These are phyloP conservation scores for Echeneis naucrates DNA, from an alignment of 2,797 vertebrate genomes.

Conservation along the genomic window DNA sequence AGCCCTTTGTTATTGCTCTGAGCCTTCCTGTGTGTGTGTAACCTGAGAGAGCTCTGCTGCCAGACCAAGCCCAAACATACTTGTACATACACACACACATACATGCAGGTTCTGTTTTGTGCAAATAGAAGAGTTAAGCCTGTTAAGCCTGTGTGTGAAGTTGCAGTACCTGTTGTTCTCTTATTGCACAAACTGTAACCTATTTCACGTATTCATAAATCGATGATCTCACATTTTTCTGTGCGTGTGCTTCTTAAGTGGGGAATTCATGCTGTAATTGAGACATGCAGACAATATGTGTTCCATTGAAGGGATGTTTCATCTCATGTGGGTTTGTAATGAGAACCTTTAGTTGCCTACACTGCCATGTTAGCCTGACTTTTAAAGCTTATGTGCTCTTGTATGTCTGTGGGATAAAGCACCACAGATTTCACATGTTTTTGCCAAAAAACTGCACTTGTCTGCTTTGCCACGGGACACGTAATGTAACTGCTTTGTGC, in stretches of 20 bases:
- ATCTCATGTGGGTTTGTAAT: conserved; percentile 75
- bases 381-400: conserved; percentile 55
- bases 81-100: conserved; percentile 47
- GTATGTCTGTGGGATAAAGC: conserved; percentile 50
- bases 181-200: conserved; percentile 36
- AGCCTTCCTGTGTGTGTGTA: conserved; percentile 85
- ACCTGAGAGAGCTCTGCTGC: conserved; percentile 77
- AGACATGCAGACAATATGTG: conserved; percentile 72
- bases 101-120: conserved; percentile 81
- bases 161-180: conserved; percentile 46
- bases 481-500: conserved; percentile 33
- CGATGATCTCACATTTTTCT: conserved; percentile 7
- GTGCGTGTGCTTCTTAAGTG: conserved; percentile 35
- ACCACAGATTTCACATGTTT: conserved; percentile 50
- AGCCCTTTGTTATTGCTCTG: conserved; percentile 83
- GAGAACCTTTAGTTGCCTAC: conserved; percentile 63
- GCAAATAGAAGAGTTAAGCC: conserved; percentile 66
- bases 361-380: conserved; percentile 49
- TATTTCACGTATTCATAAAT: conserved; percentile 7
- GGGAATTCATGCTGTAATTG: conserved; percentile 71
- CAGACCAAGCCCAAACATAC: conserved; percentile 77
- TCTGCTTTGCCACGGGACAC: conserved; percentile 49
- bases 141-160: conserved; percentile 60
- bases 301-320: conserved; percentile 75
- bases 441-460: conserved; percentile 60